Conservation (phyloP, 2,888 invertebrate genomes). For the Eumacrocentrus americanus region DNA sequence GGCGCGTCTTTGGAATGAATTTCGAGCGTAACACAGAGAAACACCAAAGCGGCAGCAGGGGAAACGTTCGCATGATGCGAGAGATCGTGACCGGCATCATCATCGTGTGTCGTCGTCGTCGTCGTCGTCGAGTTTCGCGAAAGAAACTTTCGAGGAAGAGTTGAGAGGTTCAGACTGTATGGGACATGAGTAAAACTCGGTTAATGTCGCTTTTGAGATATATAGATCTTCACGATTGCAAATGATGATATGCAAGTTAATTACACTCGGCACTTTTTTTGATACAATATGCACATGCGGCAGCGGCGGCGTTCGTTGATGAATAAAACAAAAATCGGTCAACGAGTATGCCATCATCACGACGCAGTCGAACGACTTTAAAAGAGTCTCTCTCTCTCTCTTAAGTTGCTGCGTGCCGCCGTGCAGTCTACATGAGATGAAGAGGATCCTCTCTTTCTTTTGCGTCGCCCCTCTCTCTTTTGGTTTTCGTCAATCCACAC, state of each 20-base stretch:
- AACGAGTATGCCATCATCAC: slow-evolving; percentile 12
- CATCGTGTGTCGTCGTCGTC: slow-evolving; percentile 27
- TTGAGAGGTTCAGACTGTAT: slow-evolving; percentile 16
- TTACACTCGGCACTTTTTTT: neutral
- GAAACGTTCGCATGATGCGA: slow-evolving; percentile 31
- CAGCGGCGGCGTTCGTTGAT: too few relatives aligned
- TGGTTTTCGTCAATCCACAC: slow-evolving; percentile 30
- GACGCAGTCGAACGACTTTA: too few relatives aligned
- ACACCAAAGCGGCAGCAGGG: slow-evolving; percentile 4
- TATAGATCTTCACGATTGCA: slow-evolving; percentile 2
- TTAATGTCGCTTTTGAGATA: slow-evolving; percentile 18
- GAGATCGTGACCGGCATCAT: slow-evolving; percentile 32
- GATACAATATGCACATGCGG: neutral
- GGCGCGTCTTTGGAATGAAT: slow-evolving; percentile 20
- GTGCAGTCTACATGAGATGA: slow-evolving; percentile 57
- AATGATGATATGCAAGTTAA: neutral
- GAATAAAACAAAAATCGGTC: slow-evolving; percentile 16
- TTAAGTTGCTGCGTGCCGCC: slow-evolving; percentile 41
- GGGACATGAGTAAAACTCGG: slow-evolving; percentile 17
- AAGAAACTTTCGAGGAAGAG: slow-evolving; percentile 31
- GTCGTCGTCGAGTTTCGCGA: slow-evolving; percentile 28
- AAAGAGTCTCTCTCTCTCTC: too few relatives aligned
- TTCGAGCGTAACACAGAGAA: slow-evolving; percentile 15
- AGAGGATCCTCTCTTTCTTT: neutral
- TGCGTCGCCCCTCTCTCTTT: slow-evolving; percentile 26